Base-by-base conservation (phyloP, 2,113 vertebrate genomes). In the Erpornis zantholeuca region DNA sequence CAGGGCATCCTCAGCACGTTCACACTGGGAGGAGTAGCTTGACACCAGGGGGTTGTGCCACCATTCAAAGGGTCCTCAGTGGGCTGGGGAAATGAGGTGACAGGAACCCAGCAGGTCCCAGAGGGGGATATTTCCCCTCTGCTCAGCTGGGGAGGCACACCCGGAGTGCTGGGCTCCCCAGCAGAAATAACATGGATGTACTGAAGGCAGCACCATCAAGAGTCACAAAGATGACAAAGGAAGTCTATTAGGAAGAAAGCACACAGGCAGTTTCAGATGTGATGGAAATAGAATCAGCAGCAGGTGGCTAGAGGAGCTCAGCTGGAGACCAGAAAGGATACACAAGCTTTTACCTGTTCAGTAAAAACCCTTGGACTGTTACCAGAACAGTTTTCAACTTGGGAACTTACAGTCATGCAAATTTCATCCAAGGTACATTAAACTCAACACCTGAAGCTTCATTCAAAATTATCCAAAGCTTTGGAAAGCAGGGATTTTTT, bases 131-230 rank as follows among this genome's bases (percentile, higher is more conserved):
- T 36, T 61, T 66, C 17, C 14, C 13, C 66, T 61, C 42, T 36
- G 21, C 60, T 73, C 20, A 65, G 49, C 35, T 36, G 19, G 45
- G 49, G 49, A 69, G n/a, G 11, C 23, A 38, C 19, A 38, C 19
- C 21, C 25, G n/a, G 35, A 21, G 9, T 45, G 64, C 22, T 44
- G 53, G 44, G 44, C 6, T 90, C 36, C 33, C 14, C 40, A 38
- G 17, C 0, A 54, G 35, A 49, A 86, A 45, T 27, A 18, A 35
- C 19, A 28, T 0, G 0, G 33, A 23, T 0, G 0, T 18, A 31
- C 18, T 6, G 18, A 24, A 69, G 28, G 33, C 6, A 35, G 11
- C 29, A 27, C 36, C 0, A 0, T 15, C 50, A 24, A 70, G 45
- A 12, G 21, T 5, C 50, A 47, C 80, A 40, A 13, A 82, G 56